These are phyloP conservation scores for Alexandromys fortis DNA, from an alignment of 2,113 vertebrate genomes.

Conservation along the genomic window DNA sequence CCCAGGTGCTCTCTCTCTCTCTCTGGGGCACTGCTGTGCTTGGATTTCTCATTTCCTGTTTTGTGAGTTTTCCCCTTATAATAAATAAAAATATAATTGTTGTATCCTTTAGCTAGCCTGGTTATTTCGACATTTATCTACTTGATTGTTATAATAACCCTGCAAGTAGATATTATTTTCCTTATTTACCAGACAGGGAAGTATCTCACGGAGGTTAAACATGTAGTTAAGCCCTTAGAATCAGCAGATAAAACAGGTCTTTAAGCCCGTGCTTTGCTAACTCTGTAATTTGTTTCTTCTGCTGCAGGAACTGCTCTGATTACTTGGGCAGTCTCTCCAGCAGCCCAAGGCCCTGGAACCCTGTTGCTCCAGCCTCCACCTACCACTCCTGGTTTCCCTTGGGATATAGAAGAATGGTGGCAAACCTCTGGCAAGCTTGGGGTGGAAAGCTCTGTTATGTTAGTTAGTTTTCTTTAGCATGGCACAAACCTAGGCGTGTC, in stretches of 20 bases:
- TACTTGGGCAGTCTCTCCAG: not conserved
- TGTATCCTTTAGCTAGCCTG: too few species aligned
- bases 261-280: not conserved
- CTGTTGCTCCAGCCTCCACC: not conserved
- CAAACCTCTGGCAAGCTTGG: not conserved
- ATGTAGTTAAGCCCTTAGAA: not conserved
- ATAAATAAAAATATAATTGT: too few species aligned
- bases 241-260: not conserved
- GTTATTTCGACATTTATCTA: not conserved
- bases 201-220: not conserved
- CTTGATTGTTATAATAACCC: not conserved
- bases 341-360: not conserved
- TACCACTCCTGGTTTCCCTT: not conserved
- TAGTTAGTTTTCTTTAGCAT: not conserved
- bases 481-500: not conserved
- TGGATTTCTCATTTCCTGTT: too few species aligned
- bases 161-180: not conserved
- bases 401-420: not conserved
- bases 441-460: not conserved
- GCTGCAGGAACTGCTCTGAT: not conserved
- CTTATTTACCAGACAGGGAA: constrained; percentile 4
- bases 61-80: too few species aligned
- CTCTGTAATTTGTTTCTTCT: not conserved
- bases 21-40: too few species aligned
- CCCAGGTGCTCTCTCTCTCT: too few species aligned